These are phyloP conservation scores for Melanchra persicariae DNA, from an alignment of 2,888 invertebrate species.

Conservation along the genomic window DNA sequence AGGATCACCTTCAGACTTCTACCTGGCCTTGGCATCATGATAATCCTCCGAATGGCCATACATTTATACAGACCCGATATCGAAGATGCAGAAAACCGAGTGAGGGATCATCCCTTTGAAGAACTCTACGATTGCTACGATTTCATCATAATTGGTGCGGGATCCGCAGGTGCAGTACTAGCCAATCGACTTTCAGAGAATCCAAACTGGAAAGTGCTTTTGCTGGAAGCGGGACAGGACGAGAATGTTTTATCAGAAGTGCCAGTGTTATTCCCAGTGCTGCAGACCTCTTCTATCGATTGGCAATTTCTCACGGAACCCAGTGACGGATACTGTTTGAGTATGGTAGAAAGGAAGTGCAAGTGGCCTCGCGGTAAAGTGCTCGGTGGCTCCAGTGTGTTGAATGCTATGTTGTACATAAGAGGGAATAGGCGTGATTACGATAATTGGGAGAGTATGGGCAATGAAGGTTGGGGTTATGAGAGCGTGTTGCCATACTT, in stretches of 20 bases:
- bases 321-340: slow-evolving; percentile 92
- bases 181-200: slow-evolving; percentile 95
- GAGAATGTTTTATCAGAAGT: slow-evolving; percentile 94
- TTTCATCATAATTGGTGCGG: slow-evolving; percentile 95
- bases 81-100: slow-evolving; percentile 92
- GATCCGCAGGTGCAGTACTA: slow-evolving; percentile 95
- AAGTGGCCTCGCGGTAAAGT: slow-evolving; percentile 95
- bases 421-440: slow-evolving; percentile 96
- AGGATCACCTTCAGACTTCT: slow-evolving; percentile 92
- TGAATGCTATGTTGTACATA: slow-evolving; percentile 97
- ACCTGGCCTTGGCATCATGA: slow-evolving; percentile 92
- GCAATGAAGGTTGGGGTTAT: slow-evolving; percentile 95
- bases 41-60: slow-evolving; percentile 92
- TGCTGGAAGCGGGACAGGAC: slow-evolving; percentile 95
- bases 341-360: slow-evolving; percentile 92
- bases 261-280: slow-evolving; percentile 93
- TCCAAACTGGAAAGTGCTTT: slow-evolving; percentile 92
- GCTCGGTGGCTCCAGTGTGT: slow-evolving; percentile 94
- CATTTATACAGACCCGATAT: slow-evolving; percentile 93
- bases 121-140: slow-evolving; percentile 92
- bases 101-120: slow-evolving; percentile 89
- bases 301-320: slow-evolving; percentile 96
- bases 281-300: slow-evolving; percentile 94
- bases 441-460: slow-evolving; percentile 95
- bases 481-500: slow-evolving; percentile 94